phyloP scores from a whole-genome alignment of 2,888 invertebrate species.

The Tachystola acroxantha region DNA sequence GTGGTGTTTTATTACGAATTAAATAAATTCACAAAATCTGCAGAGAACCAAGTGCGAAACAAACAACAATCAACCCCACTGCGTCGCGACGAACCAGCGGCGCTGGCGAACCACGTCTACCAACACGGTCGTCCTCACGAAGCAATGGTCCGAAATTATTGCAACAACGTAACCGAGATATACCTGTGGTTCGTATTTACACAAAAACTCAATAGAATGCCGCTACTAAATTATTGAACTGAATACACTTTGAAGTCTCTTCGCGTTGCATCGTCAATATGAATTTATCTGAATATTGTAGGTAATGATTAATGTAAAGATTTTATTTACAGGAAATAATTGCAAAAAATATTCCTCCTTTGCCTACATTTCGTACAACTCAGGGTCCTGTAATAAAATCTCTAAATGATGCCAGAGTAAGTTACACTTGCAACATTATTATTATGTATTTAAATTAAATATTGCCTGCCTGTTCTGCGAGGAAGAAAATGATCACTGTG shows the following conservation, averaged over 20 bases:
- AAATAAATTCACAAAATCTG: conserved; percentile 3
- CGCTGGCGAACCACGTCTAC: conserved; percentile 44
- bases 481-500: too few species aligned
- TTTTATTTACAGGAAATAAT: too few species aligned
- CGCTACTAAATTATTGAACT: too few species aligned
- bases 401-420: conserved; percentile 55
- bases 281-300: too few species aligned
- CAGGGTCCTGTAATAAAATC: conserved; percentile 49
- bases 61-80: conserved; percentile 17
- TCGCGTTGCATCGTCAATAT: too few species aligned
- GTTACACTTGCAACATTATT: conserved; percentile 3
- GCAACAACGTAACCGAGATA: conserved; percentile 19
- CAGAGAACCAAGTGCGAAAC: conserved; percentile 26
- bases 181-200: conserved; percentile 22
- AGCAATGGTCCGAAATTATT: conserved; percentile 15
- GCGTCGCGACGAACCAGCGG: conserved; percentile 37
- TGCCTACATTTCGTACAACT: conserved; percentile 45
- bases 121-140: conserved; percentile 24
- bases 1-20: not conserved
- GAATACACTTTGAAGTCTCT: too few species aligned
- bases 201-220: too few species aligned
- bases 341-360: too few species aligned
- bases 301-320: too few species aligned
- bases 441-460: conserved; percentile 1
- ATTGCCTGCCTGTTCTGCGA: not conserved